Conservation (phyloP, 1,140 invertebrate species). For the Nomia melanderi region DNA sequence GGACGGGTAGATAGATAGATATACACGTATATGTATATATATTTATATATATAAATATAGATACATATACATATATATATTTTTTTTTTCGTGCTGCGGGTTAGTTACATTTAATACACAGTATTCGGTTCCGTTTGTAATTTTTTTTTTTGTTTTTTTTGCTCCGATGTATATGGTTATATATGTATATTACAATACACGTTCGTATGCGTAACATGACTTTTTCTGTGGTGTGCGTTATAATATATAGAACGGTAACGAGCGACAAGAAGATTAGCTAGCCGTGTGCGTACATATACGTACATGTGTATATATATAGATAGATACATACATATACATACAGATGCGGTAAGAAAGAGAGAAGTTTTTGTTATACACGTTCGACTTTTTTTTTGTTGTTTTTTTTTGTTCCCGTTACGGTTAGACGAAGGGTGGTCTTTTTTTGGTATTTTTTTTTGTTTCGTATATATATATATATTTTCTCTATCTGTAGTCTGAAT, state of each 20-base stretch:
- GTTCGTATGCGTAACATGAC: no score
- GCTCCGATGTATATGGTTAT: slow-evolving; percentile 48
- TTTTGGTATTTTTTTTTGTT: slow-evolving; percentile 8
- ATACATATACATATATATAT: no score
- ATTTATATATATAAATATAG: no score
- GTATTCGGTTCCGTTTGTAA: slow-evolving; percentile 22
- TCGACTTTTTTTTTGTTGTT: slow-evolving; percentile 44
- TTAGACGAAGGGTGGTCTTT: slow-evolving; percentile 22
- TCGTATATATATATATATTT: no score
- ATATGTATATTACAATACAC: slow-evolving; percentile 38
- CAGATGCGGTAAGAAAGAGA: slow-evolving; percentile 29
- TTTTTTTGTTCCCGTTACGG: no score
- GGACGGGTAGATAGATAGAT: no score
- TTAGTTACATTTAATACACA: slow-evolving; percentile 23
- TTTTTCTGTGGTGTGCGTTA: slow-evolving; percentile 57
- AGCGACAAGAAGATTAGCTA: slow-evolving; percentile 52
- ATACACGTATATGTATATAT: no score
- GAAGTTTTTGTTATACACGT: slow-evolving; percentile 49
- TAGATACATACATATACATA: slow-evolving; percentile 36
- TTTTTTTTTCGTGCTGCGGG: slow-evolving; percentile 21
- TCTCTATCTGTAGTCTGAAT: slow-evolving; percentile 19
- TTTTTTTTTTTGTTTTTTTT: no score
- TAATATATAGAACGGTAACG: slow-evolving; percentile 5
- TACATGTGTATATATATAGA: slow-evolving; percentile 41
- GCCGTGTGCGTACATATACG: slow-evolving; percentile 59